Base-by-base conservation (phyloP, 1,140 invertebrate genomes). In the Drosophila equinoxialis region DNA sequence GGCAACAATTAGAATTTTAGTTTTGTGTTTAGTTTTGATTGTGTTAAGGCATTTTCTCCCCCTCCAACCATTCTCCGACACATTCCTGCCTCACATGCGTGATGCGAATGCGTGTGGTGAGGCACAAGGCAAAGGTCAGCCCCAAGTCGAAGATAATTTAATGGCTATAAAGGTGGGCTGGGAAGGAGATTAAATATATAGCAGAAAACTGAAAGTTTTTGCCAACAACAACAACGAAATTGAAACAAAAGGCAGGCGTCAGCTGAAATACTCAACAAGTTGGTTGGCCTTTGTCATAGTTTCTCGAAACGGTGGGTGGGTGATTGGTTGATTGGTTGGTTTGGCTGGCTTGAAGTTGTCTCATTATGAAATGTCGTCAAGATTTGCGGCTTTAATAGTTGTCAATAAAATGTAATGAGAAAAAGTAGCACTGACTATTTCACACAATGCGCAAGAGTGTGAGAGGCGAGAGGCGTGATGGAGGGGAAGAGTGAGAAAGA, bases 301-400 rank as follows among this genome's bases (percentile, higher is more conserved):
- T 39, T 39, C 1, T 39, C 11, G 10, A 13, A 13, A 13, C 10
- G 10, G 37, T 39, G 37, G 37, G 37, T 39, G 37, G 37, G 10
- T 39, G 37, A 11, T 13, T 39, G 37, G 37, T 39, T 11, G 35
- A 11, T 37, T 37, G 35, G 35, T 37, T 48, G 35, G 35, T 37
- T 48, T n/a, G 42, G 45, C 7, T 48, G 45, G 14, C 45, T 51
- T 51, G 17, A 51, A 51, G 45, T 51, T 51, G 73, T 45, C 74
- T 77, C 74, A 77, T 77, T 77, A 77, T 74, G 67, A 77, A 77
- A 77, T 77, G 74, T 77, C 74, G 62, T 68, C 74, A 77, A 77
- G 74, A 77, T 77, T 77, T 77, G 74, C 74, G 74, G 74, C 74
- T 77, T 77, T 77, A 77, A 77, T 77, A 54, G 75, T 59, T 54